Conservation (phyloP, 2,113 vertebrate species). For the Colius striatus region DNA sequence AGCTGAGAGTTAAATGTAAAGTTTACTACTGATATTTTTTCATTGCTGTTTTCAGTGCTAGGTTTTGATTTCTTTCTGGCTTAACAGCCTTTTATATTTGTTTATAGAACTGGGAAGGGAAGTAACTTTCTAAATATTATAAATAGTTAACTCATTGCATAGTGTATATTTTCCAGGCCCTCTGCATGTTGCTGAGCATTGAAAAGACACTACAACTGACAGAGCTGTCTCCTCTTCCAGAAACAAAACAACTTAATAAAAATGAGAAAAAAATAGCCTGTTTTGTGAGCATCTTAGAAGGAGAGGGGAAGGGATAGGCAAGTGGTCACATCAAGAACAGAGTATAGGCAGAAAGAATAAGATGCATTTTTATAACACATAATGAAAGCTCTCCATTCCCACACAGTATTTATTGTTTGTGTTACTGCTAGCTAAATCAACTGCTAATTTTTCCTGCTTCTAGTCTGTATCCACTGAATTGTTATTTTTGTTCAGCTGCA, state of each 20-base stretch:
- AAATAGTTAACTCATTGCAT: slow-evolving; percentile 13
- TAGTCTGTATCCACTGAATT: neutral
- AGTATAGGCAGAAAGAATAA: neutral
- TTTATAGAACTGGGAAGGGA: neutral
- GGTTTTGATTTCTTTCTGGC: neutral
- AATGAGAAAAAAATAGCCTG: neutral
- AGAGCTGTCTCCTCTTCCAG: slow-evolving; percentile 40
- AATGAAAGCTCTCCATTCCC: neutral
- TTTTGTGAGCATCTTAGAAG: slow-evolving; percentile 15
- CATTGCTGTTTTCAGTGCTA: neutral
- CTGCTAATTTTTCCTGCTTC: slow-evolving; percentile 31
- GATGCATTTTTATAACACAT: slow-evolving; percentile 17
- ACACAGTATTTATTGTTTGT: slow-evolving; percentile 20
- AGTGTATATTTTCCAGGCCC: neutral
- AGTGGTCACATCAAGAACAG: neutral
- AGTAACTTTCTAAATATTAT: slow-evolving; percentile 36
- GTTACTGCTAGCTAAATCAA: slow-evolving; percentile 19
- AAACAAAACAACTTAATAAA: slow-evolving; percentile 43
- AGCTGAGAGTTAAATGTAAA: neutral
- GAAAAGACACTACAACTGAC: neutral
- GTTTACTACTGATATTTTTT: neutral
- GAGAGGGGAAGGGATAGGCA: neutral
- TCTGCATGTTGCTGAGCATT: neutral
- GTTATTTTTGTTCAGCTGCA: slow-evolving; percentile 22
- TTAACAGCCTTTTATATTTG: slow-evolving; percentile 25